These are phyloP conservation scores for Drosophila pachea DNA, from an alignment of 1,140 invertebrate species.

Conservation along the genomic window DNA sequence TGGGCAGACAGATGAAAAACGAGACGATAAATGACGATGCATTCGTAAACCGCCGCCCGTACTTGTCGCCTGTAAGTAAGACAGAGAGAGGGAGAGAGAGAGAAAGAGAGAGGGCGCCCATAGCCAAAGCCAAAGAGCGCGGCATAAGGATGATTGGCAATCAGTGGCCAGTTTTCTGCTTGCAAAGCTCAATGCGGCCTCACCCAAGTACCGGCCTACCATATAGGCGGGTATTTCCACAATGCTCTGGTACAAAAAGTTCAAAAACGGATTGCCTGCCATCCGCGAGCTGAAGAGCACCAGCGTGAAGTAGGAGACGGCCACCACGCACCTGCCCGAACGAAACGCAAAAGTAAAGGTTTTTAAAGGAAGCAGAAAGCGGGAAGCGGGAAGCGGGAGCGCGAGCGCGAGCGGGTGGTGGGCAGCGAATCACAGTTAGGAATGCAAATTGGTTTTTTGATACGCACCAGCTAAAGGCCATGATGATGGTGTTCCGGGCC, in stretches of 20 bases:
- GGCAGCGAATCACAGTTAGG: constrained; percentile 44
- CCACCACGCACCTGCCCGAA: constrained; percentile 80
- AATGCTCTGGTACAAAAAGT: constrained; percentile 83
- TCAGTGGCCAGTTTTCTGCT: constrained; percentile 30
- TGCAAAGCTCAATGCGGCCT: constrained; percentile 22
- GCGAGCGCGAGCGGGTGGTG: not conserved
- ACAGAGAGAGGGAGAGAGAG: constrained; percentile 1
- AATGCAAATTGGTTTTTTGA: constrained; percentile 63
- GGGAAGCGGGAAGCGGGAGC: too few relatives aligned
- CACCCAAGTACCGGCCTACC: constrained; percentile 79
- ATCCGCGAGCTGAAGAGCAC: constrained; percentile 83
- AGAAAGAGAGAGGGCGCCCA: not conserved
- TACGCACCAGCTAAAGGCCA: constrained; percentile 80
- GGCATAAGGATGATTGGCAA: constrained; percentile 30
- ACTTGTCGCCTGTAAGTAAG: constrained; percentile 74
- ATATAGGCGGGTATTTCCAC: constrained; percentile 82
- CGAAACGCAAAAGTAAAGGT: not conserved
- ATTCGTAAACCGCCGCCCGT: constrained; percentile 81
- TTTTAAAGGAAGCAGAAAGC: too few relatives aligned
- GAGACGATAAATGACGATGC: constrained; percentile 78
- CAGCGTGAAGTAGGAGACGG: constrained; percentile 82
- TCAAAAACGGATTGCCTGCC: constrained; percentile 84
- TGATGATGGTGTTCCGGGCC: constrained; percentile 81
- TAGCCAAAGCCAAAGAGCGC: constrained; percentile 2
- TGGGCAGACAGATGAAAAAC: constrained; percentile 79